Percentiles rank a stretch among this genome's conserved stretches.
Conservation (phyloP, 2,797 vertebrate species). For the Chloroceryle amazona region DNA sequence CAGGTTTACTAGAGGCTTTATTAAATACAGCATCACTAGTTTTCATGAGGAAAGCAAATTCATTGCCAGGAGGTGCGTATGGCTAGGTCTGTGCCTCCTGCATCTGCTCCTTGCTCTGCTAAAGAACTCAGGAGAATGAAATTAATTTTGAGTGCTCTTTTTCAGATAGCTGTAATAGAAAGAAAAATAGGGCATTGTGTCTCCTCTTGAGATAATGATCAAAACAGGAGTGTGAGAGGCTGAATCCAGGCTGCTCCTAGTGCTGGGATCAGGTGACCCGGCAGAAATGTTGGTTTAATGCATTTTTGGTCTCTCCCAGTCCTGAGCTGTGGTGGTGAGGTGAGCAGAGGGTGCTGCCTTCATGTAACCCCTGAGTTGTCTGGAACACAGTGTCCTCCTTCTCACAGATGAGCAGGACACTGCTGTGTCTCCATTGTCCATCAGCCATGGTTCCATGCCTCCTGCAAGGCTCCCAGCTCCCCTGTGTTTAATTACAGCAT, state of each 20-base stretch:
- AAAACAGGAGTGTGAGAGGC: neutral
- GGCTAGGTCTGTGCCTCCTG: neutral
- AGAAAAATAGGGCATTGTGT: neutral
- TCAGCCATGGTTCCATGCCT: neutral
- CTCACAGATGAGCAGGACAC: neutral
- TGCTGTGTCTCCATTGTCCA: neutral
- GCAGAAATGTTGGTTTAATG: neutral
- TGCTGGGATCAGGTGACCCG: neutral
- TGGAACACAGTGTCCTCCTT: neutral
- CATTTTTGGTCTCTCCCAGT: neutral
- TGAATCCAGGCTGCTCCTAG: neutral
- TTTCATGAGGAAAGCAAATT: neutral
- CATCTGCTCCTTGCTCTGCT: neutral
- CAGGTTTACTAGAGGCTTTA: neutral
- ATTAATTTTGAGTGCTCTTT: neutral
- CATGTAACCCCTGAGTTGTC: accelerated
- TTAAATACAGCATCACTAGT: neutral
- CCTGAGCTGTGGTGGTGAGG: neutral
- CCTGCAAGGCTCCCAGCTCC: neutral
- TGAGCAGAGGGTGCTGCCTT: neutral
- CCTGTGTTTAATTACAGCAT: accelerated
- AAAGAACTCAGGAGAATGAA: neutral
- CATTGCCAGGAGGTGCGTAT: accelerated
- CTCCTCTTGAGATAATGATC: constrained; percentile 17
- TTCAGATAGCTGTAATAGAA: neutral